Evolutionary conservation across 2,888 invertebrate genomes (phyloP).

Genomic region (Cylloceria caligata): DNA sequence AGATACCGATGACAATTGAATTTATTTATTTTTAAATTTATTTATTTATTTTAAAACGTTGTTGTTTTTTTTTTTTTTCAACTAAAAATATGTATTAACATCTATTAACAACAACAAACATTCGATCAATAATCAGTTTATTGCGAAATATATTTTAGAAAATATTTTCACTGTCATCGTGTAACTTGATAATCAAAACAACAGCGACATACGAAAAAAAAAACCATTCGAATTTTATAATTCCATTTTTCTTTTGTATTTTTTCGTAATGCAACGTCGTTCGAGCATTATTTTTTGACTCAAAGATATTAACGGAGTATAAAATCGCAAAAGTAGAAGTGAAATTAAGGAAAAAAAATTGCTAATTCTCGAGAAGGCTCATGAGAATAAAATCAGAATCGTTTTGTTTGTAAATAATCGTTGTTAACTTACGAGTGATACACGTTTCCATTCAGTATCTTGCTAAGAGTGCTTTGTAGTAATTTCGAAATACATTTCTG

Average conservation of each 20-base stretch:
- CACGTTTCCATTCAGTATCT: not conserved
- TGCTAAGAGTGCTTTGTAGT: not conserved
- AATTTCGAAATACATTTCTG: conserved; percentile 22
- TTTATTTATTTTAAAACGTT: not conserved
- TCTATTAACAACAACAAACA: no score
- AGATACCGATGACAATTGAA: conserved; percentile 65
- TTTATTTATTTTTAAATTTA: not conserved
- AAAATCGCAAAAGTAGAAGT: not conserved
- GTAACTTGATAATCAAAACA: not conserved
- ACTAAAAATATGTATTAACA: no score
- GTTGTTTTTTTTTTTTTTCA: no score
- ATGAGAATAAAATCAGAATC: not conserved
- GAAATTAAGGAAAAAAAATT: not conserved
- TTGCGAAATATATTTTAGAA: no score
- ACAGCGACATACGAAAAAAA: no score
- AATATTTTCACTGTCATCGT: not conserved
- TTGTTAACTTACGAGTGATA: conserved; percentile 25
- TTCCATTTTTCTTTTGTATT: not conserved
- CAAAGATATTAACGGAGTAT: no score
- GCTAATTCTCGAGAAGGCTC: not conserved
- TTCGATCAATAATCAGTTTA: no score
- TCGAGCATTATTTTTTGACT: no score
- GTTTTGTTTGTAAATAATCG: not conserved
- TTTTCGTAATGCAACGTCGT: not conserved
- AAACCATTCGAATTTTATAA: conserved; percentile 6